Conservation (phyloP, 2,797 vertebrate species). For the Pangasius macronema region DNA sequence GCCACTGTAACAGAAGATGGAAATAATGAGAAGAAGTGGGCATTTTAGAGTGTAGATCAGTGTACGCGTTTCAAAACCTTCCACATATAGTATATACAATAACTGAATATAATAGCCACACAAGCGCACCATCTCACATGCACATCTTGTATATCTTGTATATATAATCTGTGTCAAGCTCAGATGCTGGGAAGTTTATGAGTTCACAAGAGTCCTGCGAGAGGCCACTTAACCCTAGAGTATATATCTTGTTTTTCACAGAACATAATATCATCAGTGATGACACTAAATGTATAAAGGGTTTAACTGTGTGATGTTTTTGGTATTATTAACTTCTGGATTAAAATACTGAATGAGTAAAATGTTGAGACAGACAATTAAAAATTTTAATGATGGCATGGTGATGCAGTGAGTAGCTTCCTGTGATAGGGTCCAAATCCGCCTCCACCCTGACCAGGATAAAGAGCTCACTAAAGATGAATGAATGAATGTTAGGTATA, state of each 20-base stretch:
- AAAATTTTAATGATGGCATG: neutral
- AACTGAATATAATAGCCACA: neutral
- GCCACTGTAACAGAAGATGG: slow-evolving; percentile 26
- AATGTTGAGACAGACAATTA: neutral
- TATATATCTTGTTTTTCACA: neutral
- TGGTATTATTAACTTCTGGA: neutral
- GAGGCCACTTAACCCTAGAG: neutral
- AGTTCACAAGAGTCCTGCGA: neutral
- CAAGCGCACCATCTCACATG: neutral
- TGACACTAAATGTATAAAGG: neutral
- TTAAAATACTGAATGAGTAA: neutral
- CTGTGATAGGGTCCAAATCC: neutral
- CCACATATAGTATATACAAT: neutral
- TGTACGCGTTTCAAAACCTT: neutral
- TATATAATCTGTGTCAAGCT: slow-evolving; percentile 21
- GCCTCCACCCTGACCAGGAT: neutral
- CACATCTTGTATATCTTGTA: neutral
- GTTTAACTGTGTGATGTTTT: neutral
- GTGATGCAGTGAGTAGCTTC: neutral
- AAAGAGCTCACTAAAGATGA: neutral
- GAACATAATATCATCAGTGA: neutral
- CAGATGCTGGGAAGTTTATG: neutral
- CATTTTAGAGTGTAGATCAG: slow-evolving; percentile 19
- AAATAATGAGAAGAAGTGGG: slow-evolving; percentile 29
- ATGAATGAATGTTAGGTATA: neutral